Conservation (phyloP, 2,888 invertebrate genomes). For the Boloria euphrosyne region DNA sequence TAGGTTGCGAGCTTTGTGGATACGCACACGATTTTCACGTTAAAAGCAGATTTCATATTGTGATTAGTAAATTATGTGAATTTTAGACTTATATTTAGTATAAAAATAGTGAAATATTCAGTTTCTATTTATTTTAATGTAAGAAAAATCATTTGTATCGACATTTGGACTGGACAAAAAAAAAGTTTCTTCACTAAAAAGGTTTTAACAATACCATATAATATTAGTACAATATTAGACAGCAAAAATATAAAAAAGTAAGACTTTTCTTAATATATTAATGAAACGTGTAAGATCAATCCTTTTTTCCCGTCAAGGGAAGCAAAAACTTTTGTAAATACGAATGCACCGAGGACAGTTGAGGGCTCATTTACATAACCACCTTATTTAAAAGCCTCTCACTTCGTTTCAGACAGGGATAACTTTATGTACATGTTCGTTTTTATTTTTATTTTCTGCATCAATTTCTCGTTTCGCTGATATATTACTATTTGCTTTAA, state of each 20-base stretch:
- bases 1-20: conserved; percentile 39
- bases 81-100: too few species aligned
- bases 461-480: conserved; percentile 43
- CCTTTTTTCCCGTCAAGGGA: conserved; percentile 35
- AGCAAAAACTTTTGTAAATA: conserved; percentile 56
- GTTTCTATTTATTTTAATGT: too few species aligned
- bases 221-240: too few species aligned
- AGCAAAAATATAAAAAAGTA: too few species aligned
- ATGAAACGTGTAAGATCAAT: conserved; percentile 5
- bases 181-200: too few species aligned
- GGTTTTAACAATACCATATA: too few species aligned
- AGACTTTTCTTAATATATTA: conserved; percentile 13
- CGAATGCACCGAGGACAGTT: conserved; percentile 58
- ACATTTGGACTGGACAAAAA: too few species aligned
- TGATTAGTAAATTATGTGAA: too few species aligned
- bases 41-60: not conserved
- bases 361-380: conserved; percentile 70
- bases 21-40: conserved; percentile 31
- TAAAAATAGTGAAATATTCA: too few species aligned
- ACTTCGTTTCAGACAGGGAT: conserved; percentile 58
- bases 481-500: conserved; percentile 13
- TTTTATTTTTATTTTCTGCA: conserved; percentile 38
- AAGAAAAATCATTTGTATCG: too few species aligned
- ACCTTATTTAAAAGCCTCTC: conserved; percentile 67
- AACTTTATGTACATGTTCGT: conserved; percentile 61